Conservation (phyloP, 2,797 vertebrate species). For the Catostomus latipinnis region DNA sequence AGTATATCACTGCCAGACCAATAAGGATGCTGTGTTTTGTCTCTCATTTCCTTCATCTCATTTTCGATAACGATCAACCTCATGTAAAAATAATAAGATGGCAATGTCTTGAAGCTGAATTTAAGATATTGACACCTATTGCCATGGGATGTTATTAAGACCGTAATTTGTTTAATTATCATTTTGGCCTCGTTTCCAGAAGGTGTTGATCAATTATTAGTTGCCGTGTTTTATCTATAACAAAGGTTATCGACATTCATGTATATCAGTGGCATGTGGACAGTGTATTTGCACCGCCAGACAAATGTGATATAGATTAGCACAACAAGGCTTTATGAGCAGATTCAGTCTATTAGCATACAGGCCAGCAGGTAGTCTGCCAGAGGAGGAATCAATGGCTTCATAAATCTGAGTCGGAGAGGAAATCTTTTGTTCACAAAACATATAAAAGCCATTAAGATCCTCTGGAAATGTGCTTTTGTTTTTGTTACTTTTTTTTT, state of each 20-base stretch:
- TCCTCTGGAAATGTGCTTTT: slow-evolving; percentile 45
- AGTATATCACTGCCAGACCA: not conserved
- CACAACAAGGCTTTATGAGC: slow-evolving; percentile 68
- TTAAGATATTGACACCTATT: slow-evolving; percentile 16
- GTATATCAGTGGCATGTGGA: slow-evolving; percentile 73
- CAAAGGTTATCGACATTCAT: slow-evolving; percentile 68
- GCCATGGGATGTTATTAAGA: slow-evolving; percentile 38
- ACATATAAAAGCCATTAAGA: slow-evolving; percentile 63
- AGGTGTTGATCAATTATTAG: slow-evolving; percentile 65
- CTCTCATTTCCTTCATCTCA: not conserved
- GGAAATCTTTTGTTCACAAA: slow-evolving; percentile 73
- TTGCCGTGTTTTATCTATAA: slow-evolving; percentile 75
- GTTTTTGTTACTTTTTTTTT: no score
- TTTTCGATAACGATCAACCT: not conserved
- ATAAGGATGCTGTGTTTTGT: not conserved
- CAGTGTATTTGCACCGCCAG: slow-evolving; percentile 63
- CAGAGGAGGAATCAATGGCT: slow-evolving; percentile 70
- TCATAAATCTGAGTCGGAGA: slow-evolving; percentile 76
- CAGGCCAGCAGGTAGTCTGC: slow-evolving; percentile 72
- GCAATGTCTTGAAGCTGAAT: slow-evolving; percentile 14
- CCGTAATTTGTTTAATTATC: slow-evolving; percentile 61
- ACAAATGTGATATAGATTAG: slow-evolving; percentile 80
- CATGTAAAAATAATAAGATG: slow-evolving; percentile 10
- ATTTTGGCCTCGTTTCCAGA: slow-evolving; percentile 54
- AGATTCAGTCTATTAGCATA: slow-evolving; percentile 81